Evolutionary conservation across 2,888 invertebrate genomes (phyloP), one percentile per base, ranked within the genome.

Genomic region (Gymnocheta viridis): DNA sequence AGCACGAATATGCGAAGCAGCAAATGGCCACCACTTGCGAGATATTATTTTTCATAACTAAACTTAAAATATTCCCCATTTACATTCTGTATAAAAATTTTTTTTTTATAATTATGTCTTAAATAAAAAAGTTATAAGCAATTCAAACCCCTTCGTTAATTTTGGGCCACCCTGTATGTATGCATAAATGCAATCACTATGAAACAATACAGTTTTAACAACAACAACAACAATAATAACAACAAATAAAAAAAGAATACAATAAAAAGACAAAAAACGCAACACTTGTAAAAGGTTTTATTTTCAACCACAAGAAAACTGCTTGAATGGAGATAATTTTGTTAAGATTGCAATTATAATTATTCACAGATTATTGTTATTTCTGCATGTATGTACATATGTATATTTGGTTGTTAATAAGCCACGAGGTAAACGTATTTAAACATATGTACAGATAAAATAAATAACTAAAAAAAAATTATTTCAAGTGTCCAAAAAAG

Each of bases 401-500:
- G 7, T 7, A 7, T 32, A 10, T 32, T 2, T 51, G 1, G 7
- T 29, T 56, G 41, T 44, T 32, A 32, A 58, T 9, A 58, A 32
- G 4, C n/a, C 47, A 44, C 47, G 32, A 32, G 47, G n/a, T n/a
- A n/a, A n/a, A n/a, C n/a, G 44, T 29, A 47, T 7, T 32, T 58
- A 14, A 44, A 24, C 4, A 19, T 17, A 10, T 32, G 2, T 3
- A 41, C 10, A 41, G 14, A 14, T 4, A 47, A 4, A 3, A 9
- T 14, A 58, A 51, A 4, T 19, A 44, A 72, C 6, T 56, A 35
- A 32, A 17, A 47, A 72, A 17, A 41, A 58, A 24, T 49, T 10
- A 67, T 44, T 41, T 73, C 58, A 73, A 67, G 60, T 80, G 79
- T 35, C 73, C 38, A 73, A 47, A 66, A 66, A 35, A 24, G 27